Base-by-base conservation (phyloP, 1,140 invertebrate species). In the Bombus soroeensis region DNA sequence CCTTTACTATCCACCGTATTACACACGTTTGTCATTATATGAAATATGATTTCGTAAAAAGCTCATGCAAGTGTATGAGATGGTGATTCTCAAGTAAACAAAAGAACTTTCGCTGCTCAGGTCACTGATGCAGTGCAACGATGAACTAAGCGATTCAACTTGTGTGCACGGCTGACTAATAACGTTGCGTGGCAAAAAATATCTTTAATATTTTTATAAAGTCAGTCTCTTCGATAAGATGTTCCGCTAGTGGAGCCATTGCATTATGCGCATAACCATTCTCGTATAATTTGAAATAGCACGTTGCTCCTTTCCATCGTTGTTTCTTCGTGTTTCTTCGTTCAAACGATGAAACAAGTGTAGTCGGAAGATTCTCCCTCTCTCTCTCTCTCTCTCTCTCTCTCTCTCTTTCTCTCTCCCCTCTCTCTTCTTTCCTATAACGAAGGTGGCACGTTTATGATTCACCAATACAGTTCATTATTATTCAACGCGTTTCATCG, bases 31-130 rank as follows among this genome's bases (percentile, higher is more conserved):
- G 73, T 39, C 22, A 28, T 85, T 81, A 83, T 78, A 68, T 81
- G 74, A 87, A 88, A 87, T 87, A 86, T 91, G 92, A 88, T 93
- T 93, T 93, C 89, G 92, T 84, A 92, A 94, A 93, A 87, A 71
- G 78, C 89, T 91, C 90, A 87, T 88, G 87, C 87, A 88, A 94
- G 89, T 90, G 81, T 87, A 92, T 89, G 91, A 82, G 62, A 87
- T 73, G 72, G 25, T 62, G 82, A 66, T 90, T 90, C 78, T 81
- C 74, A 79, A 83, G 73, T 76, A 70, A 87, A 90, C 89, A 90
- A 90, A 90, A 89, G 89, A 89, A 90, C 88, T 90, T 90, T 90
- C 88, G 81, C 89, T 59, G 81, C 88, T 77, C 68, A 25, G 88
- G 81, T 89, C 85, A 87, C 72, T 68, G 80, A 77, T 88, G 88